Conservation (phyloP, 2,113 vertebrate genomes). For the Clarias macrocephalus region DNA sequence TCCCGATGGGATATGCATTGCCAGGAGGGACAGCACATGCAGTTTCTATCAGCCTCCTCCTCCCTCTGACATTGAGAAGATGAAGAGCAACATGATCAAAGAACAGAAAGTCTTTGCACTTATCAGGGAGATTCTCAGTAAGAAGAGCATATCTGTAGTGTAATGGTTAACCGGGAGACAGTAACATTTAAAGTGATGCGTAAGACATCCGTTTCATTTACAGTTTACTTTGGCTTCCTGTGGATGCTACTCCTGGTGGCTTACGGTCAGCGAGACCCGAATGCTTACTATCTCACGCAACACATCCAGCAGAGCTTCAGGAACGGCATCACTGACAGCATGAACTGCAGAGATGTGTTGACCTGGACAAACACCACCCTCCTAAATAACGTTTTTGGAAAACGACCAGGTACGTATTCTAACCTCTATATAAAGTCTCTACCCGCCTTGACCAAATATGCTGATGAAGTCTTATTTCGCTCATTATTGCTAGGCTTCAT, state of each 20-base stretch:
- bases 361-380: slow-evolving; percentile 86
- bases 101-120: slow-evolving; percentile 88
- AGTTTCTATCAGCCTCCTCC: slow-evolving; percentile 84
- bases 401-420: slow-evolving; percentile 76
- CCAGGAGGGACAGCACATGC: slow-evolving; percentile 80
- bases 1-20: slow-evolving; percentile 66
- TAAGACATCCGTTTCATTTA: slow-evolving; percentile 54
- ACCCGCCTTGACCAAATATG: neutral
- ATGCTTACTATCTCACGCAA: slow-evolving; percentile 83
- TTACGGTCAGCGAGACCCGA: slow-evolving; percentile 90
- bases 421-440: neutral
- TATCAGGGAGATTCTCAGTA: slow-evolving; percentile 88
- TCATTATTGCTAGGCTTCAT: slow-evolving; percentile 80
- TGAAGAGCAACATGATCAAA: slow-evolving; percentile 80
- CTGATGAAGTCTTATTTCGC: neutral
- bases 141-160: slow-evolving; percentile 28
- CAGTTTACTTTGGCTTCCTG: slow-evolving; percentile 88
- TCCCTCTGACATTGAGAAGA: slow-evolving; percentile 79
- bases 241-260: slow-evolving; percentile 92
- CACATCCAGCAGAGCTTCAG: slow-evolving; percentile 88
- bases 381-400: slow-evolving; percentile 82
- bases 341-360: slow-evolving; percentile 83
- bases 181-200: neutral
- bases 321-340: slow-evolving; percentile 71
- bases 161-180: neutral